These are phyloP conservation scores for Gonioctena quinquepunctata DNA, from an alignment of 1,140 invertebrate genomes.

Conservation along the genomic window DNA sequence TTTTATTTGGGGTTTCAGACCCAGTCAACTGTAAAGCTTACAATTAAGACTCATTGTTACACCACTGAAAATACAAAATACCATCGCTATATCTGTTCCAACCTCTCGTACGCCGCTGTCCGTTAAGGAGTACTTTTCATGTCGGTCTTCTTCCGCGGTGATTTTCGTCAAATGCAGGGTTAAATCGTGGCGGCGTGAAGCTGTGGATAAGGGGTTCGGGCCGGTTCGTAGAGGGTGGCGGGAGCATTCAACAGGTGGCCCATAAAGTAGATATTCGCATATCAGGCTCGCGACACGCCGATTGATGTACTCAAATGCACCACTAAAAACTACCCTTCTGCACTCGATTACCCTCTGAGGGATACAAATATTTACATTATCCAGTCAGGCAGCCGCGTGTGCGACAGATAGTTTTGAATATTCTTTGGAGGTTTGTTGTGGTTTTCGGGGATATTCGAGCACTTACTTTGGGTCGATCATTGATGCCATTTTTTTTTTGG, in stretches of 20 bases:
- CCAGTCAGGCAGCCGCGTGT: background rate
- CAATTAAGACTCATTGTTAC: too few species aligned
- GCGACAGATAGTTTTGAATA: background rate
- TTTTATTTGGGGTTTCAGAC: too few species aligned
- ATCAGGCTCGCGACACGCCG: constrained; percentile 49
- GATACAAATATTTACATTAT: constrained; percentile 42
- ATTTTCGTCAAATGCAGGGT: constrained; percentile 47
- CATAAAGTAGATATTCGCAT: constrained; percentile 55
- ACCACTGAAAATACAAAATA: too few species aligned
- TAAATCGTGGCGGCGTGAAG: constrained; percentile 41
- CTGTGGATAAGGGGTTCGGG: constrained; percentile 22
- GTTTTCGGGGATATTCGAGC: too few species aligned
- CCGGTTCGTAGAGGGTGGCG: constrained; percentile 15
- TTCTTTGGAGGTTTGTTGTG: too few species aligned
- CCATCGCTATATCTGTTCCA: too few species aligned
- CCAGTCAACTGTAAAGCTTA: too few species aligned
- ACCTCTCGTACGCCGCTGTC: background rate
- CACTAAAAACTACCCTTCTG: constrained; percentile 42
- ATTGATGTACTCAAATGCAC: constrained; percentile 50
- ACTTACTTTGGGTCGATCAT: too few species aligned
- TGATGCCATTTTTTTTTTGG: too few species aligned
- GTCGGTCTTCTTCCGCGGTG: constrained; percentile 18
- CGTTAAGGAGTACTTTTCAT: constrained; percentile 10
- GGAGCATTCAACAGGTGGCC: constrained; percentile 48
- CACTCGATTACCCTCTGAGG: constrained; percentile 36